These are phyloP conservation scores for Oxyura jamaicensis DNA, from an alignment of 2,113 vertebrate genomes.

Conservation along the genomic window DNA sequence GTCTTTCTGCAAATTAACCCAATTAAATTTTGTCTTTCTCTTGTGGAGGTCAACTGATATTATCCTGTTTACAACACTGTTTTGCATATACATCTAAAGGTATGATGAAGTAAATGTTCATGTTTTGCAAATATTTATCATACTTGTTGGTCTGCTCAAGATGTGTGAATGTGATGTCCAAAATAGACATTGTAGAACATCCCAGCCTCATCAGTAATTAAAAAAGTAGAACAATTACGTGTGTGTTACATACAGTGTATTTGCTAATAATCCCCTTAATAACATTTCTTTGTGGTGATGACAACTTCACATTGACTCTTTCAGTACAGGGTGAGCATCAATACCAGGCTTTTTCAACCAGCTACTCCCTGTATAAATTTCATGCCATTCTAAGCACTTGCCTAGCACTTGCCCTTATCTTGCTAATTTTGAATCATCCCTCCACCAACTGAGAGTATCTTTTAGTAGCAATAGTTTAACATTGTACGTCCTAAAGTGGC, in stretches of 20 bases:
- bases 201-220: background rate
- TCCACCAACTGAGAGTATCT: background rate
- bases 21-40: background rate
- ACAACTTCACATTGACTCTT: background rate
- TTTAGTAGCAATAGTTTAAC: background rate
- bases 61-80: background rate
- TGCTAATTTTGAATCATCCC: background rate
- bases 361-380: background rate
- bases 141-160: background rate
- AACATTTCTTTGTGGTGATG: background rate
- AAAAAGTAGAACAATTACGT: background rate
- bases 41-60: background rate
- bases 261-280: background rate
- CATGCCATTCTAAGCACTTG: background rate
- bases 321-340: background rate
- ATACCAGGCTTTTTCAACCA: background rate
- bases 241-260: background rate
- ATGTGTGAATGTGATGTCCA: background rate
- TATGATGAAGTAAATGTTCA: background rate
- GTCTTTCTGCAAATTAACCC: background rate
- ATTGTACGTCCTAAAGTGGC: background rate
- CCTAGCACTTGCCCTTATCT: background rate
- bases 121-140: background rate
- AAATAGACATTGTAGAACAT: background rate
- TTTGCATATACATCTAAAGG: background rate